Conservation (phyloP, 92 coral and sea anemone species). For the Meandrina meandrites region DNA sequence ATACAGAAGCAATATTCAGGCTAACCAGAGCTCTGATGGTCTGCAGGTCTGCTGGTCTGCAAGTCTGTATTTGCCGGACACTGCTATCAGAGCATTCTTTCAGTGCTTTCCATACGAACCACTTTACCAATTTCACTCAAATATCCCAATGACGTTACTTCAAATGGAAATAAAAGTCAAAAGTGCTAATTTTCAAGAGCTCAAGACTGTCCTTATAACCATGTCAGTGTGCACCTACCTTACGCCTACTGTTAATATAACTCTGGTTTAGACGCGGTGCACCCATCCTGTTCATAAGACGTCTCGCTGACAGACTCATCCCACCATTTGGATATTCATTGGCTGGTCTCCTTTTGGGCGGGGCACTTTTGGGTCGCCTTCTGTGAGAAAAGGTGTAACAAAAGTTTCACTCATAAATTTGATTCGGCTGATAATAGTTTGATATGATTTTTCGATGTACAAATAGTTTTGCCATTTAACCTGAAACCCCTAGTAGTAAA, state of each 20-base stretch:
- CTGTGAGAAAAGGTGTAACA: slow-evolving; percentile 28
- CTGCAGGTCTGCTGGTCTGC: too few relatives aligned
- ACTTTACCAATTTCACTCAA: neutral
- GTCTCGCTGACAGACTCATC: slow-evolving; percentile 59
- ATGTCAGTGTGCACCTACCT: slow-evolving; percentile 41
- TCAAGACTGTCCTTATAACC: neutral
- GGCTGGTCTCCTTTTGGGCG: slow-evolving; percentile 49
- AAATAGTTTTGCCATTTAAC: neutral
- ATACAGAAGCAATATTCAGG: too few relatives aligned
- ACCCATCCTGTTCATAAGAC: slow-evolving; percentile 72
- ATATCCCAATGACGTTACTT: neutral
- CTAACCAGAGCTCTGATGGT: too few relatives aligned
- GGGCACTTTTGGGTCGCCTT: slow-evolving; percentile 82
- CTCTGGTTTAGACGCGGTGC: slow-evolving; percentile 69
- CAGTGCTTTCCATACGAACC: neutral
- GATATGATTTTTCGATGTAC: too few relatives aligned
- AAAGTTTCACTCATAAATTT: neutral
- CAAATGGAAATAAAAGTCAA: neutral
- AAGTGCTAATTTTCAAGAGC: neutral
- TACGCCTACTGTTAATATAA: slow-evolving; percentile 69
- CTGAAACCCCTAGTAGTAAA: too few relatives aligned
- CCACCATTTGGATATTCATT: slow-evolving; percentile 51
- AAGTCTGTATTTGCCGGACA: too few relatives aligned
- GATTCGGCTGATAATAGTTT: too few relatives aligned
- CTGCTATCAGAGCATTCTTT: neutral